Percentiles rank a stretch among this genome's conserved stretches.
Evolutionary conservation across 2,113 vertebrate genomes (phyloP).

Genomic region (Phalacrocorax pelagicus): DNA sequence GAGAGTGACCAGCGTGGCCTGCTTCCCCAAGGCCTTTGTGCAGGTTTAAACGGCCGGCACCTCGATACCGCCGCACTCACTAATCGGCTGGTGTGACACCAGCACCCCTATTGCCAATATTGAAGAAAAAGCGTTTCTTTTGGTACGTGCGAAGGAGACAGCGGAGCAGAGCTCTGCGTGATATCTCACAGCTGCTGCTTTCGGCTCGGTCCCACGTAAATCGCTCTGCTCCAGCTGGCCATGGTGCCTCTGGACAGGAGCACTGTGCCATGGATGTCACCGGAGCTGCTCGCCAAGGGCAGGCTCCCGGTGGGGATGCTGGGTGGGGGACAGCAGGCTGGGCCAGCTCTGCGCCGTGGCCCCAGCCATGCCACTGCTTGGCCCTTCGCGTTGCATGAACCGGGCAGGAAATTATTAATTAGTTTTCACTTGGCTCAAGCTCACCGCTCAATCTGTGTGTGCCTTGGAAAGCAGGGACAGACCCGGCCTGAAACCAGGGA

Average conservation of each 20-base stretch:
- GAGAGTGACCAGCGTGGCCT: not conserved
- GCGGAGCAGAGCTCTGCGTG: not conserved
- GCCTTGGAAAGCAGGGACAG: not conserved
- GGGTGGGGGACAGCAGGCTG: not conserved
- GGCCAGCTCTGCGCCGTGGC: not conserved
- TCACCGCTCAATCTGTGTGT: accelerated
- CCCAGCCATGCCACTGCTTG: not conserved
- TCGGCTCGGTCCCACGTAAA: accelerated
- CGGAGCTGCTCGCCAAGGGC: not conserved
- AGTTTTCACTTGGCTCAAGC: not conserved
- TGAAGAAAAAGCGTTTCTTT: not conserved
- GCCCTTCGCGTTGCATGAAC: accelerated
- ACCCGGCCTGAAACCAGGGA: not conserved
- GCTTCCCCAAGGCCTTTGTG: not conserved
- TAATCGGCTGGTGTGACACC: not conserved
- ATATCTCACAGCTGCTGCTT: not conserved
- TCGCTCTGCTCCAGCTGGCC: not conserved
- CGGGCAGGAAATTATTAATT: not conserved
- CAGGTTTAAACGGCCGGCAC: accelerated
- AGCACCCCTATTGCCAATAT: not conserved
- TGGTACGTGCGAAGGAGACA: not conserved
- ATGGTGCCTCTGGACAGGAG: not conserved
- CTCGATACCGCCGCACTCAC: accelerated
- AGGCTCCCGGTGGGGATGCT: not conserved
- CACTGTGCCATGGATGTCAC: not conserved